A percentile compares a stretch with the other conserved stretches of the same genome.
phyloP scores from a whole-genome alignment of 2,888 invertebrate genomes.

The Ptychoptera albimana region DNA sequence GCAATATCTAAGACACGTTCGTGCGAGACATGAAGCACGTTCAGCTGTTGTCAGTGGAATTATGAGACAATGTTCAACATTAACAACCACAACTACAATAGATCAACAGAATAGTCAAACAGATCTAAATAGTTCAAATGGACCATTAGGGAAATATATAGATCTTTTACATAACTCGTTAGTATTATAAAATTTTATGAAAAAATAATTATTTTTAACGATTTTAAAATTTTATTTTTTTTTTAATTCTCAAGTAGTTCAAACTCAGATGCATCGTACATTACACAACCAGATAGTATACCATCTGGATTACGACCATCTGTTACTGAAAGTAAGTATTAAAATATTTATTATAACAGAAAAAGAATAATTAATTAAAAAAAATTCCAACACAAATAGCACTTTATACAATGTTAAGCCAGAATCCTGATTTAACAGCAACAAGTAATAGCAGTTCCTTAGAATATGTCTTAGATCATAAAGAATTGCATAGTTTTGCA shows the following conservation, averaged over 20 bases:
- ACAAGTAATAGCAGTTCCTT: slow-evolving; percentile 12
- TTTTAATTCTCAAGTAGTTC: too few species aligned
- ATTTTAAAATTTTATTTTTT: too few species aligned
- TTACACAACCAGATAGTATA: slow-evolving; percentile 31
- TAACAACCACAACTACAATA: not conserved
- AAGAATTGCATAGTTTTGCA: slow-evolving; percentile 54
- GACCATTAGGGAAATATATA: slow-evolving; percentile 19
- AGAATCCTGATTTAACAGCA: slow-evolving; percentile 11
- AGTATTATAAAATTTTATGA: too few species aligned
- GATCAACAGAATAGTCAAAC: not conserved
- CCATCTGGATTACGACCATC: slow-evolving; percentile 29
- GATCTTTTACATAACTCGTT: slow-evolving; percentile 21
- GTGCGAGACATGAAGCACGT: slow-evolving; percentile 10
- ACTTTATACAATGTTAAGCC: slow-evolving; percentile 21
- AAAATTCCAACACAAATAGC: slow-evolving; percentile 13
- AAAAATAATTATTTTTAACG: not conserved
- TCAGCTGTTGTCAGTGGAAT: not conserved
- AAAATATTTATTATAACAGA: not conserved
- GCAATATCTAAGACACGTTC: slow-evolving; percentile 11
- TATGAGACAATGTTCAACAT: not conserved
- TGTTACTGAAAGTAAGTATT: slow-evolving; percentile 40
- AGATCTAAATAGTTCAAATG: not conserved
- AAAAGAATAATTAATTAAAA: not conserved
- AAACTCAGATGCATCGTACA: slow-evolving; percentile 34
- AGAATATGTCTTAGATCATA: slow-evolving; percentile 30